Conservation (phyloP, 2,113 vertebrate species). For the Tragelaphus scriptus region DNA sequence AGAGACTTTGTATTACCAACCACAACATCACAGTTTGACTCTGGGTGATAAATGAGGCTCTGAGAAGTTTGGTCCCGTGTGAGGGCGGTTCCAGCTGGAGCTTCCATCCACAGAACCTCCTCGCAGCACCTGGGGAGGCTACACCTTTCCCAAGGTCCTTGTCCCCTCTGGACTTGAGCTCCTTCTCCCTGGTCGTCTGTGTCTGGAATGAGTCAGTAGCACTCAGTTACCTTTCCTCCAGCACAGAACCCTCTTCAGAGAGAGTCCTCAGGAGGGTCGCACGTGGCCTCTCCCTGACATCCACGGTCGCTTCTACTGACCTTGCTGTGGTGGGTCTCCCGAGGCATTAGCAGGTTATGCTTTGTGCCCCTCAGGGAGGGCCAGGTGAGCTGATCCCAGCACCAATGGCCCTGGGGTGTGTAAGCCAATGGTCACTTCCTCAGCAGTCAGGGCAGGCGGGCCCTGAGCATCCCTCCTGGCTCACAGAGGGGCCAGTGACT, state of each 20-base stretch:
- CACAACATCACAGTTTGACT: background rate
- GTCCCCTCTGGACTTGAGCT: background rate
- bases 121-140: too few relatives aligned
- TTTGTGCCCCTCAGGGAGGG: rapidly evolving
- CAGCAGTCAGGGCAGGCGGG: background rate
- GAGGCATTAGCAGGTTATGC: rapidly evolving
- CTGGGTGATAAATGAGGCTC: background rate
- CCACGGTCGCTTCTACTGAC: rapidly evolving
- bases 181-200: rapidly evolving
- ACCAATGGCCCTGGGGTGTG: background rate
- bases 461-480: rapidly evolving
- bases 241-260: conserved; percentile 21
- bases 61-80: rapidly evolving
- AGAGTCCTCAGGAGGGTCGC: background rate
- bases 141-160: rapidly evolving
- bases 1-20: rapidly evolving
- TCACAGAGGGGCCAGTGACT: background rate
- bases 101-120: background rate
- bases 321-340: background rate
- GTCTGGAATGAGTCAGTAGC: background rate
- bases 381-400: background rate
- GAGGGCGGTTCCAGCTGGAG: background rate
- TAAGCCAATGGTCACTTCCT: background rate
- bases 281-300: background rate
- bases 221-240: background rate